Evolutionary conservation across 2,797 vertebrate genomes (phyloP).

Genomic region (Acipenser transmontanus): DNA sequence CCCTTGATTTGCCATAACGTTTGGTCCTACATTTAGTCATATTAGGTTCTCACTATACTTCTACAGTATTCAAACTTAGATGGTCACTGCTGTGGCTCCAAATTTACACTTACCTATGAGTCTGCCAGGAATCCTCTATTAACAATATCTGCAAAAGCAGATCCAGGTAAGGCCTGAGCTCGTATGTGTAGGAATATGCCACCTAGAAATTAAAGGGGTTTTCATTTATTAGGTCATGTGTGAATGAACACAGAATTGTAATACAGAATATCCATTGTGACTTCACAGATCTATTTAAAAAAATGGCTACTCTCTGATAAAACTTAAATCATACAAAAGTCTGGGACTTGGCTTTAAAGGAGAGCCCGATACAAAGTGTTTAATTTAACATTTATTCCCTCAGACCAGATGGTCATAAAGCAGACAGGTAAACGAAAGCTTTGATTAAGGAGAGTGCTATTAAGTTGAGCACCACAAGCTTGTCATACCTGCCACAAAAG

Average conservation of each 20-base stretch:
- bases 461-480: too few species aligned
- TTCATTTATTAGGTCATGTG: background rate
- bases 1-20: too few species aligned
- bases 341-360: too few species aligned
- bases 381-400: background rate
- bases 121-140: conserved; percentile 98
- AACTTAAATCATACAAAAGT: background rate
- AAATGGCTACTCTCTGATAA: background rate
- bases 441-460: too few species aligned
- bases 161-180: conserved; percentile 97
- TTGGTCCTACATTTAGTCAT: too few species aligned
- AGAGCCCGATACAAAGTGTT: too few species aligned
- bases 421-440: too few species aligned
- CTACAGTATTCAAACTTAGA: background rate
- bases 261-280: too few species aligned
- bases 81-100: background rate
- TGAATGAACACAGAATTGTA: too few species aligned
- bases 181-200: conserved; percentile 96
- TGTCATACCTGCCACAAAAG: conserved; percentile 92
- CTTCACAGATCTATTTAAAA: too few species aligned
- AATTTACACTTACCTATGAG: conserved; percentile 76
- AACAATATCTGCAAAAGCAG: conserved; percentile 94
- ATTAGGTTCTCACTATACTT: too few species aligned
- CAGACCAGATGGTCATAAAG: too few species aligned
- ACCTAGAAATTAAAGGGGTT: conserved; percentile 58